Evolutionary conservation across 2,888 invertebrate genomes (phyloP).

Genomic region (Carcina quercana): DNA sequence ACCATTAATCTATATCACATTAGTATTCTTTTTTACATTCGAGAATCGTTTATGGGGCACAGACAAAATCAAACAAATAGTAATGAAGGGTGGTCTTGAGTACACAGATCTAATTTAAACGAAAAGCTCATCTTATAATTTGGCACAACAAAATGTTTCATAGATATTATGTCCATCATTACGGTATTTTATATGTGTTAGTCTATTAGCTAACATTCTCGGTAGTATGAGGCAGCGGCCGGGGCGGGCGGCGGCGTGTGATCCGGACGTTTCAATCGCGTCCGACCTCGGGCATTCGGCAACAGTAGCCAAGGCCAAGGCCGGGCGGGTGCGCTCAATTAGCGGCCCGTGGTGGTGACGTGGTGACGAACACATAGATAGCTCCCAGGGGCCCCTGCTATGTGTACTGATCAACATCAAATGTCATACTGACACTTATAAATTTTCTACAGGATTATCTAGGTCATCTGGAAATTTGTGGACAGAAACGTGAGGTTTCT

Average conservation of each 20-base stretch:
- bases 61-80: no score
- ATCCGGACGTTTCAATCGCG: constrained; percentile 67
- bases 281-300: constrained; percentile 65
- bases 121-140: constrained; percentile 7
- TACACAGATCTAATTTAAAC: constrained; percentile 7
- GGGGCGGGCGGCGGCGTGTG: constrained; percentile 55
- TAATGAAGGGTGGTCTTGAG: no score
- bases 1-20: no score
- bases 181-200: constrained; percentile 63
- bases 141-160: neutral
- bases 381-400: constrained; percentile 8
- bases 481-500: no score
- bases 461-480: no score
- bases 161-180: constrained; percentile 45
- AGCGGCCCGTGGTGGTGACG: constrained; percentile 31
- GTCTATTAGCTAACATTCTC: constrained; percentile 67
- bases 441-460: no score
- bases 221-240: constrained; percentile 69
- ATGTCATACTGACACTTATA: no score
- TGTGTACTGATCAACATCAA: no score
- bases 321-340: constrained; percentile 57
- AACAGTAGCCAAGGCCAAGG: constrained; percentile 70
- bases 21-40: no score
- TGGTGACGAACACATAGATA: constrained; percentile 24
- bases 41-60: no score